These are phyloP conservation scores for Cheilosia soror DNA, from an alignment of 2,888 invertebrate genomes.

Conservation along the genomic window DNA sequence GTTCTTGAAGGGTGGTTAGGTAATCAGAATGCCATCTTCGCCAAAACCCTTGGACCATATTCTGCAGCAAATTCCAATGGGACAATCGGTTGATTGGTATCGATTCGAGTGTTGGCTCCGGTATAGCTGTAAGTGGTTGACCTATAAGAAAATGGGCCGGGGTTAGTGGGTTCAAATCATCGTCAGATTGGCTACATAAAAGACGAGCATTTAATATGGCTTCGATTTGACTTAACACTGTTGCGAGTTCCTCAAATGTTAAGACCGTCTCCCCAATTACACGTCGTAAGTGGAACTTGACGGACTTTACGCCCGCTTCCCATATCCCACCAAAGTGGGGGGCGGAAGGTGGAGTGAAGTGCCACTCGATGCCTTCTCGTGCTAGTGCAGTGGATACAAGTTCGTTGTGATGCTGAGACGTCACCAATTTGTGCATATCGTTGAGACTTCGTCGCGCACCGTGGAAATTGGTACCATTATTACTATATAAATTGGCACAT, in stretches of 20 bases:
- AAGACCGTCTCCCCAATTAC: background rate
- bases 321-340: background rate
- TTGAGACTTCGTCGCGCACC: slow-evolving; percentile 31
- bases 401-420: slow-evolving; percentile 19
- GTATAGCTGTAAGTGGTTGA: slow-evolving; percentile 27
- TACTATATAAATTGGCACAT: slow-evolving; percentile 44
- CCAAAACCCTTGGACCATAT: slow-evolving; percentile 3
- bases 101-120: background rate
- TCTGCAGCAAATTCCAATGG: slow-evolving; percentile 24
- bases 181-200: slow-evolving; percentile 33
- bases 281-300: slow-evolving; percentile 5
- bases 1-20: background rate
- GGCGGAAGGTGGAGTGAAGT: slow-evolving; percentile 4
- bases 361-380: slow-evolving; percentile 13
- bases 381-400: background rate
- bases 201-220: slow-evolving; percentile 11
- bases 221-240: background rate
- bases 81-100: slow-evolving; percentile 9
- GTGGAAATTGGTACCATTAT: slow-evolving; percentile 45
- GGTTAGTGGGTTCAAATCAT: slow-evolving; percentile 50
- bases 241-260: background rate
- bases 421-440: slow-evolving; percentile 31
- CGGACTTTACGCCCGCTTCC: slow-evolving; percentile 19
- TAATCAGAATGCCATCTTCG: background rate
- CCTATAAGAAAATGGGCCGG: slow-evolving; percentile 62